Conservation (phyloP, 2,113 vertebrate genomes). For the Bagarius yarrelli region DNA sequence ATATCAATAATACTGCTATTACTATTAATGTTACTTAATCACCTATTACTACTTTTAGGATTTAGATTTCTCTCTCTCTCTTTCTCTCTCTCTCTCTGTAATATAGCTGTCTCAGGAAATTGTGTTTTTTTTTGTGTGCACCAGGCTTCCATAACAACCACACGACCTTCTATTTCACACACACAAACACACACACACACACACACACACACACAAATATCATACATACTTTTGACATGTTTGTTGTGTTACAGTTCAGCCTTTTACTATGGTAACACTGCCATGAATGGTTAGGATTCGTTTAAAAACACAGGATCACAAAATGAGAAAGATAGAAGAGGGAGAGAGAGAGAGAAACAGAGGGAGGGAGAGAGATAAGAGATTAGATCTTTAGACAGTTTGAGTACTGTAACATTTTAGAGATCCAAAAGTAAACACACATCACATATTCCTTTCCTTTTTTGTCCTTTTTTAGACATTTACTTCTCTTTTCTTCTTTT, state of each 20-base stretch:
- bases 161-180: conserved; percentile 60
- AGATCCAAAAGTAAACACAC: conserved; percentile 22
- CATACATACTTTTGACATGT: conserved; percentile 55
- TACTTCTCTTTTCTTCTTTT: no score
- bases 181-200: not conserved
- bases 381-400: not conserved
- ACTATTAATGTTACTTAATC: no score
- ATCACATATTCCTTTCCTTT: conserved; percentile 25
- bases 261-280: conserved; percentile 56
- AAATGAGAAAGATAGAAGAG: not conserved
- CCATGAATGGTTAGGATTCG: conserved; percentile 40
- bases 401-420: conserved; percentile 1
- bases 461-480: no score
- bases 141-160: conserved; percentile 61
- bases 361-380: conserved; percentile 5
- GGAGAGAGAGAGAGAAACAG: conserved; percentile 19
- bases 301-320: conserved; percentile 35
- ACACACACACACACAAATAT: not conserved
- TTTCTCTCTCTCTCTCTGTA: no score
- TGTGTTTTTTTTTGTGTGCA: conserved; percentile 60
- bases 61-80: no score
- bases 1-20: no score
- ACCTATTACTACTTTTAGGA: no score
- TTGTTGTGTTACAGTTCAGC: conserved; percentile 60
- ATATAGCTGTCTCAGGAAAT: conserved; percentile 48